phyloP scores from a whole-genome alignment of 2,888 invertebrate genomes.

The Erannis defoliaria region DNA sequence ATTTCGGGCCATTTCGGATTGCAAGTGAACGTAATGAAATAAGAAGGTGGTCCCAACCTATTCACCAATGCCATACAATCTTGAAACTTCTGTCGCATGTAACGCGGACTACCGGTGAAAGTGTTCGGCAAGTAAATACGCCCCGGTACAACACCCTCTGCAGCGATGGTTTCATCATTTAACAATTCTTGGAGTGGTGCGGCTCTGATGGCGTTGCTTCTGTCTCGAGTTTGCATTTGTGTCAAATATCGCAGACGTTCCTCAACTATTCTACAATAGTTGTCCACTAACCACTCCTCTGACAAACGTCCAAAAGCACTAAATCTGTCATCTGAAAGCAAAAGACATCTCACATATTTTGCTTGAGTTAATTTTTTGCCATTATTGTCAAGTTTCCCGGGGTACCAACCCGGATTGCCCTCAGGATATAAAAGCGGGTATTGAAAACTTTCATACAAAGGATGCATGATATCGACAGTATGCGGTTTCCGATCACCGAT shows the following conservation, averaged over 20 bases:
- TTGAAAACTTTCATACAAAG: too few species aligned
- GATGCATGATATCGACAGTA: too few species aligned
- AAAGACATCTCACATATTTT: too few species aligned
- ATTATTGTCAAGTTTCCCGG: too few species aligned
- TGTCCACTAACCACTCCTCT: background rate
- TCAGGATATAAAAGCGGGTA: too few species aligned
- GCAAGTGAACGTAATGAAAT: slow-evolving; percentile 16
- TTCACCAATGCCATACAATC: slow-evolving; percentile 5
- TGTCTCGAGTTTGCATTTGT: too few species aligned
- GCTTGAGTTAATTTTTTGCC: too few species aligned
- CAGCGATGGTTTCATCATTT: background rate
- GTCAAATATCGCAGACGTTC: background rate
- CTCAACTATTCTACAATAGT: background rate
- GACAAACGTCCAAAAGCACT: too few species aligned
- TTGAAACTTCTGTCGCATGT: background rate
- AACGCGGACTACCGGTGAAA: slow-evolving; percentile 20
- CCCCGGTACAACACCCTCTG: background rate
- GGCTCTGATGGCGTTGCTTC: too few species aligned
- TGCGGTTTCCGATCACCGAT: too few species aligned
- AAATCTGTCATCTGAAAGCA: too few species aligned
- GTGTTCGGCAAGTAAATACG: slow-evolving; percentile 8
- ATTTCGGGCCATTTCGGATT: slow-evolving; percentile 17
- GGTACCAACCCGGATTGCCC: too few species aligned
- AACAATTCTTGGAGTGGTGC: background rate
- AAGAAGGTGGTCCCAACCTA: slow-evolving; percentile 4